Evolutionary conservation across 2,113 vertebrate genomes (phyloP), one percentile per base, ranked within the genome.

Genomic region (Cottus gobio): DNA sequence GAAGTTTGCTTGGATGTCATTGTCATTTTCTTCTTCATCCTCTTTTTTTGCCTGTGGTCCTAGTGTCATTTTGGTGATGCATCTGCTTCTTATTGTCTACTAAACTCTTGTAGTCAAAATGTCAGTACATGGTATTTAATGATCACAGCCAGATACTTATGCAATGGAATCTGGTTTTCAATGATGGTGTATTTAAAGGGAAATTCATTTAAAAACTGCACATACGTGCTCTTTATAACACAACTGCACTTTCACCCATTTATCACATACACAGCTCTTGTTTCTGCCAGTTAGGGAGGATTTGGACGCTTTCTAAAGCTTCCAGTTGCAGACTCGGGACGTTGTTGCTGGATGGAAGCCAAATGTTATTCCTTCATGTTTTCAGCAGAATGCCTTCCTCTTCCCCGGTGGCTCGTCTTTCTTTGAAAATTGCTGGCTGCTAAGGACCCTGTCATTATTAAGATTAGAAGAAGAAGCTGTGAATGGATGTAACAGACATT

Each of bases 371-470:
- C 36, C 13, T 54, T 70, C 75, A 26, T 82, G 64, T 86, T 83
- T 87, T 84, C 63, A 84, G 71, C 68, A 77, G 67, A 66, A 79
- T 22, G 39, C 72, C 36, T 64, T 75, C 63, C 48, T 75, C 44
- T 46, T n/a, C 54, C 64, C 48, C 28, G 16, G 42, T 77, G 71
- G 75, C 79, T 89, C 34, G 60, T 87, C 85, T 86, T 75, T 85
- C 88, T 91, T 88, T 87, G 87, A 86, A 92, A 89, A 92, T 83
- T 48, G 71, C 84, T 83, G 83, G 83, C 77, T 74, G 84, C 80
- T 71, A 3, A 64, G 79, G 87, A 90, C 91, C 92, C 93, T 92
- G 87, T 95, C 84, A 94, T 95, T 95, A 94, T 85, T 72, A 66
- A 80, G 89, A 92, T 91, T 86, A 93, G 83, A 91, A 84, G 89